Conservation (phyloP, 2,797 vertebrate genomes). For the Gobionotothen gibberifrons region DNA sequence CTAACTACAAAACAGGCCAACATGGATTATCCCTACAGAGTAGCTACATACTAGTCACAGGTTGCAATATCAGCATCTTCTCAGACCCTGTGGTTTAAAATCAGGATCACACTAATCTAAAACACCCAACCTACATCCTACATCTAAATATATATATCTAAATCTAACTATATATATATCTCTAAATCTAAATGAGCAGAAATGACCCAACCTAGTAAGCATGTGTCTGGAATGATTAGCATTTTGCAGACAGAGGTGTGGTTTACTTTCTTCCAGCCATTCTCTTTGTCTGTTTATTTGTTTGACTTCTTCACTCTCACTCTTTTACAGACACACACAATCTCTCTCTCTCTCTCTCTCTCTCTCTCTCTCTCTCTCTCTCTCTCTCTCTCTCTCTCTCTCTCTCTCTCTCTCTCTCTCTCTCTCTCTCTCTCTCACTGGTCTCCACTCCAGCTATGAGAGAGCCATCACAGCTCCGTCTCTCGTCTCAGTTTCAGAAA, state of each 20-base stretch:
- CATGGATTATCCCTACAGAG: background rate
- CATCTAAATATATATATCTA: no score
- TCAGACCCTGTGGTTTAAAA: conserved; percentile 1
- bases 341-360: background rate
- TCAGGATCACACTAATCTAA: background rate
- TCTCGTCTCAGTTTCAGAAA: conserved; percentile 76
- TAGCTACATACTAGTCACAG: background rate
- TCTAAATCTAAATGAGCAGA: background rate
- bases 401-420: background rate
- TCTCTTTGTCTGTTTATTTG: conserved; percentile 35
- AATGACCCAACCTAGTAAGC: conserved; percentile 24
- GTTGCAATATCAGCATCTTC: background rate
- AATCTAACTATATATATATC: no score
- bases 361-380: background rate
- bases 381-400: background rate
- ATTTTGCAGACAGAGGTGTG: conserved; percentile 41
- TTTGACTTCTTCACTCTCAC: conserved; percentile 25
- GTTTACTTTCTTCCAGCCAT: conserved; percentile 20
- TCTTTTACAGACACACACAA: background rate
- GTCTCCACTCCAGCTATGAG: conserved; percentile 50
- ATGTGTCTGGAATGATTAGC: conserved; percentile 47
- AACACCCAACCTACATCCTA: background rate
- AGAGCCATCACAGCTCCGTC: conserved; percentile 59
- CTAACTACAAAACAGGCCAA: background rate
- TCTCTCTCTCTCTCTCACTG: background rate